phyloP scores from a whole-genome alignment of 1,140 invertebrate genomes.

The Drosophila rufa region DNA sequence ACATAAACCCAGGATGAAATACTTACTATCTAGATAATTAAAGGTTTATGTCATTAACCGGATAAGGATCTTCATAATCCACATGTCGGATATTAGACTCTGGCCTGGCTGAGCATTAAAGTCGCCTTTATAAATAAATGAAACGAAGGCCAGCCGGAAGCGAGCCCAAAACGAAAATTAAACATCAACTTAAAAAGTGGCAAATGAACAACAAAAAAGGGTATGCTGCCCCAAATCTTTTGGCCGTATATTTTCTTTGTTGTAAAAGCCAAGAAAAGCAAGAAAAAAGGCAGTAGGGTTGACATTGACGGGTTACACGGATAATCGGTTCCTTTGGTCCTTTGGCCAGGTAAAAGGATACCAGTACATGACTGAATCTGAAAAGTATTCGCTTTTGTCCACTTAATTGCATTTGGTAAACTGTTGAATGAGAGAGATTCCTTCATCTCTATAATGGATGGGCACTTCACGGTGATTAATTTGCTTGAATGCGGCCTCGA shows the following conservation, averaged over 20 bases:
- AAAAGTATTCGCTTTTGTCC: slow-evolving; percentile 40
- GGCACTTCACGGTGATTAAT: slow-evolving; percentile 41
- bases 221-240: slow-evolving; percentile 8
- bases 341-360: slow-evolving; percentile 18
- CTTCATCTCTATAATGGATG: slow-evolving; percentile 29
- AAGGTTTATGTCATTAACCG: background rate
- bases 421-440: slow-evolving; percentile 31
- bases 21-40: background rate
- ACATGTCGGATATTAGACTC: background rate
- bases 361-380: background rate
- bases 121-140: background rate
- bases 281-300: background rate
- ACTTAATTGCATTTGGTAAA: slow-evolving; percentile 45
- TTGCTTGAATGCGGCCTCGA: slow-evolving; percentile 14
- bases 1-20: background rate
- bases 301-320: slow-evolving; percentile 22
- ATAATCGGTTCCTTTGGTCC: slow-evolving; percentile 18
- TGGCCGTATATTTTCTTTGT: background rate
- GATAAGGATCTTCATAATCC: too few relatives aligned
- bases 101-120: slow-evolving; percentile 16
- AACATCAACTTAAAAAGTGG: slow-evolving; percentile 50
- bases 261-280: background rate
- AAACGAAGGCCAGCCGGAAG: slow-evolving; percentile 32
- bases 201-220: slow-evolving; percentile 38
- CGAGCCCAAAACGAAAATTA: slow-evolving; percentile 35